Evolutionary conservation across 2,888 invertebrate species (phyloP), one percentile per base, ranked within the genome.

Genomic region (Lepidochitona cinerea): DNA sequence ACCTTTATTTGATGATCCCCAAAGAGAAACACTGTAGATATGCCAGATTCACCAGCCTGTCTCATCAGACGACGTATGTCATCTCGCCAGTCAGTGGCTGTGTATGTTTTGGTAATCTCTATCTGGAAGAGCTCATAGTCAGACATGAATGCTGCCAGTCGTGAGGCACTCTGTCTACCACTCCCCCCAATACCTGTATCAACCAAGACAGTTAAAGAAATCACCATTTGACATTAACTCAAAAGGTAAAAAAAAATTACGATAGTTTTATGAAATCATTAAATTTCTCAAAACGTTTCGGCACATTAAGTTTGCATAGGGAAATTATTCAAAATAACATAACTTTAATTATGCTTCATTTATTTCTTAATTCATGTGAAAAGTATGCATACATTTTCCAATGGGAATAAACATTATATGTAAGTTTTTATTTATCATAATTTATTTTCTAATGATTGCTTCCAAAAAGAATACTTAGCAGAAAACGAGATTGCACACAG

Each of bases 1-100:
- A 89, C 90, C 86, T 90, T 90, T 32, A 90, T 89, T 74, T 90
- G 90, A 79, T 90, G 89, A 73, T 90, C 90, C 0, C 87, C 89
- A 79, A 90, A 90, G 59, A 90, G 78, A 81, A 90, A 90, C 36
- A 89, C 90, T 71, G 82, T 87, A 26, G 88, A 87, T 3, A 85
- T 79, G 5, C 89, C 89, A 26, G 87, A 86, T 64, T 87, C 89
- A 6, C 90, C 90, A 0, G 89, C 88, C 36, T 81, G 77, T 12
- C 84, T 72, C 79, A 90, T 87, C 84, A 90, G 85, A 35, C 78
- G 82, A n/a, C 89, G 78, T 26, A 90, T 77, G 75, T 90, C 90
- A 49, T 89, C 90, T 37, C 88, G 68, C 90, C 90, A 90, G 68
- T 90, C 90, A 0, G 80, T 71, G 41, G 83, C 75, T 37, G 84